Base-by-base conservation (phyloP, 1,140 invertebrate species). In the Ctenoplectra terminalis region DNA sequence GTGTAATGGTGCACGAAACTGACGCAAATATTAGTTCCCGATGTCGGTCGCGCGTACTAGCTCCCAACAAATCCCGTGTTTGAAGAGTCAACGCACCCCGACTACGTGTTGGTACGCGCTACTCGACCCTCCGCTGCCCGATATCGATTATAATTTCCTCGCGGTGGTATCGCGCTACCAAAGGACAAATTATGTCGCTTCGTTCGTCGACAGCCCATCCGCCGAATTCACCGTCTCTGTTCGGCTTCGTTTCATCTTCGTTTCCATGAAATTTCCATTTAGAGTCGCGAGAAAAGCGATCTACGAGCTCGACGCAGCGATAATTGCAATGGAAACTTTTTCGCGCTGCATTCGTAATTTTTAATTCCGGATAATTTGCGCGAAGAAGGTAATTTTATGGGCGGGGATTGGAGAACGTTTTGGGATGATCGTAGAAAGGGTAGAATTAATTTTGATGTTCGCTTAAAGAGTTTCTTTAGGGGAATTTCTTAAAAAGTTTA, bases 141-240 rank as follows among this genome's bases (percentile, higher is more conserved):
- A 79, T 79, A 79, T 72, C 67, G 76, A 79, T 79, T 79, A 79
- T 61, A 34, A 79, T 79, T 72, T 72, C 69, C 56, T 63, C 46
- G 26, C 46, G 58, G 56, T 52, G 0, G 26, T n/a, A 48, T 73
- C 31, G 43, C 13, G n/a, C 20, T 31, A 20, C 23, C 46, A 48
- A 79, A 79, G 46, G 69, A 63, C 34, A 61, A 72, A 72, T 73
- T 79, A 52, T 26, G 34, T 79, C 26, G 1, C 40, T 54, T 26
- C 26, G 29, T 26, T 48, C 23, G 17, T n/a, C n/a, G 13, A 20
- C 11, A 48, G 13, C 20, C 23, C 4, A n/a, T 23, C 29, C 20
- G 17, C 37, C 8, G 6, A 58, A 48, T 46, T 77, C 20, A 20
- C 9, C 6, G 43, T n/a, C 15, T 6, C 6, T 43, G 11, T 15